A percentile compares a stretch with the other conserved stretches of the same genome.
Evolutionary conservation across 2,113 vertebrate species (phyloP).

Genomic region (Saccopteryx leptura): DNA sequence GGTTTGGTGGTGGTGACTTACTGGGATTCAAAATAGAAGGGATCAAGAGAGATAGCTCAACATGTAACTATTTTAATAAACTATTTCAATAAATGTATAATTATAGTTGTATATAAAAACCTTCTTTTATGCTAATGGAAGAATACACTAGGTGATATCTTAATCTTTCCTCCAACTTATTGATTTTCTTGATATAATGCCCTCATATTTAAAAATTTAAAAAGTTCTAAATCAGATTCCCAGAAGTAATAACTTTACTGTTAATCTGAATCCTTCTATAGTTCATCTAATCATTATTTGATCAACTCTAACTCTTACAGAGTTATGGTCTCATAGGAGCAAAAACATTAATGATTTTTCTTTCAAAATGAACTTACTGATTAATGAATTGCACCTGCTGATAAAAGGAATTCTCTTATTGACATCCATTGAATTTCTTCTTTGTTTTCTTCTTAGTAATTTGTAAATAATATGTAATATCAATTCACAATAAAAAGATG

Average conservation of each 20-base stretch:
- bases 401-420: constrained; percentile 64
- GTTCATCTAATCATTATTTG: constrained; percentile 82
- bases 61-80: constrained; percentile 42
- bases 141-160: constrained; percentile 24
- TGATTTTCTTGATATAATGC: constrained; percentile 74
- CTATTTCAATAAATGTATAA: constrained; percentile 37
- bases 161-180: constrained; percentile 74
- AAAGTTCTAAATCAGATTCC: constrained; percentile 76
- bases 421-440: constrained; percentile 61
- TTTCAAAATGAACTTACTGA: constrained; percentile 76
- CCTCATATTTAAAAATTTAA: constrained; percentile 78
- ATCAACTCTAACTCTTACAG: constrained; percentile 80
- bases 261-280: constrained; percentile 77
- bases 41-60: background rate
- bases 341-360: constrained; percentile 83
- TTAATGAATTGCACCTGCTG: constrained; percentile 70
- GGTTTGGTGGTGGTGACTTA: background rate
- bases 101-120: background rate
- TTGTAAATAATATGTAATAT: constrained; percentile 75
- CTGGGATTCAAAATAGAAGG: constrained; percentile 20
- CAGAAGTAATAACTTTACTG: constrained; percentile 83
- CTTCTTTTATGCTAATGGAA: constrained; percentile 30
- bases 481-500: constrained; percentile 25
- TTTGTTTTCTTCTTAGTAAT: constrained; percentile 64
- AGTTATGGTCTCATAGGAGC: constrained; percentile 78